Conservation (phyloP, 1,140 invertebrate species). For the Anoplolepis gracilipes region DNA sequence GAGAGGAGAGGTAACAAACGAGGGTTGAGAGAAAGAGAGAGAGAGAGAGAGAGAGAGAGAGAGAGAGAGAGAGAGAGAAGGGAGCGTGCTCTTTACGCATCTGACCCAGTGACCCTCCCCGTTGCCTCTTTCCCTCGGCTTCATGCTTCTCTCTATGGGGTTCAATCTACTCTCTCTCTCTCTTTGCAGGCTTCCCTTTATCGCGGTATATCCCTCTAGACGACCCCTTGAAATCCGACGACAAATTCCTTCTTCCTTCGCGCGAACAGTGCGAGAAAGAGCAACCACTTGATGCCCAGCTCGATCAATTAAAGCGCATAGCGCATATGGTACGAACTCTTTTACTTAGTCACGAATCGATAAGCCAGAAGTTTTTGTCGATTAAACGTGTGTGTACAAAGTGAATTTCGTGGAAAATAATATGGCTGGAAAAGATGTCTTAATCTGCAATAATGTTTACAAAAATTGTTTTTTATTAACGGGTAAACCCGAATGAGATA, state of each 20-base stretch:
- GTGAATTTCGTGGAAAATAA: background rate
- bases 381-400: background rate
- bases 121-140: conserved; percentile 66
- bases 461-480: background rate
- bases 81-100: conserved; percentile 76
- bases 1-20: conserved; percentile 58
- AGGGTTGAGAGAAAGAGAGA: conserved; percentile 69
- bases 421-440: background rate
- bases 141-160: conserved; percentile 42
- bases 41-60: background rate
- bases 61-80: conserved; percentile 42
- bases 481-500: background rate
- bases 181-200: conserved; percentile 3
- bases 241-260: conserved; percentile 65
- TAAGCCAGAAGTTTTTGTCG: background rate
- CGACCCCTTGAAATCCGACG: conserved; percentile 66
- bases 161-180: conserved; percentile 44
- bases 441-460: conserved; percentile 10
- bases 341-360: background rate
- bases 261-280: background rate
- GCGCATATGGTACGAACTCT: background rate
- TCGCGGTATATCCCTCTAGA: conserved; percentile 13
- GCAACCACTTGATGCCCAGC: conserved; percentile 45
- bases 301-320: conserved; percentile 18
- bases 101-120: conserved; percentile 84